Base-by-base conservation (phyloP, 1,140 invertebrate genomes). In the Papilio glaucus region DNA sequence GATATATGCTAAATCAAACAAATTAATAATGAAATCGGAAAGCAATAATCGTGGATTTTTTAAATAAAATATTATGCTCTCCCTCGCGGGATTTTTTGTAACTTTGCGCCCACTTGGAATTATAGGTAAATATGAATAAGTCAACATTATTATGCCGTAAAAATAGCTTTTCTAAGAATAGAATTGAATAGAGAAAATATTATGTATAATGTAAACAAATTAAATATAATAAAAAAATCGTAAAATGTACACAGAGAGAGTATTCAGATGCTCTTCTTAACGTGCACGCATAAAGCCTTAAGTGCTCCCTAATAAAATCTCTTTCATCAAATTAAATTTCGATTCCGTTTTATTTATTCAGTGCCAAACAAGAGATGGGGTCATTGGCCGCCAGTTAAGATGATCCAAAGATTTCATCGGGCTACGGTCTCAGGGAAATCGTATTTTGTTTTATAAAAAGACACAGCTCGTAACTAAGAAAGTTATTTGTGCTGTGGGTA, bases 251-350 rank as follows among this genome's bases (percentile, higher is more conserved):
- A 24, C 49, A 57, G 0, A 24, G 21, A 57, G 9, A 18, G 21
- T 57, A 57, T 57, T 57, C 18, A 24, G 49, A 24, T 57, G 21
- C 49, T 57, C 39, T 13, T 41, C 49, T 15, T 24, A 68, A 26
- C 26, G 24, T 21, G 38, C 1, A 37, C 67, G 42, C 37, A 57
- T 57, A 37, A 29, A 49, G 26, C 26, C 29, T 49, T 53, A 69
- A 69, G 24, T 37, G 42, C 13, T n/a, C 42, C 15, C 33, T 29
- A 69, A 69, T 69, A 49, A 69, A 49, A 69, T 69, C 42, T 69
- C 42, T 69, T 69, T 69, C 41, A 53, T 69, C 67, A 69, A 69
- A 69, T 69, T 69, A 69, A 69, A 69, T 49, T 69, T 37, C 42
- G 45, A 69, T 69, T 69, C 67, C 42, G 42, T 53, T 69, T 69